phyloP scores from a whole-genome alignment of 1,140 invertebrate species.

The Tribolium madens region DNA sequence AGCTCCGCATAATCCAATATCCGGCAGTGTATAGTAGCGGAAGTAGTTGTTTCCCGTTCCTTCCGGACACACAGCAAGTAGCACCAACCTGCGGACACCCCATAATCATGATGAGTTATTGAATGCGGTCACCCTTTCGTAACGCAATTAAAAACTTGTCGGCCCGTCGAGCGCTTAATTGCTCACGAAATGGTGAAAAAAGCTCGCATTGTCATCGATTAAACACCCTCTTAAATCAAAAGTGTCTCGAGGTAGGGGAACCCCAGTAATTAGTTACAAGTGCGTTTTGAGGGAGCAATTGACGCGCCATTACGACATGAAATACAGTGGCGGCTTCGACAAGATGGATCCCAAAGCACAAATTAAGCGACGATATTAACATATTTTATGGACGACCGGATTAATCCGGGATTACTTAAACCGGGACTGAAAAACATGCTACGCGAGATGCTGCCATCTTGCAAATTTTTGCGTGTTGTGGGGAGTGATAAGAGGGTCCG shows the following conservation, averaged over 20 bases:
- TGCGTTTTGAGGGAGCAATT: neutral
- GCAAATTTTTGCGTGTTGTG: neutral
- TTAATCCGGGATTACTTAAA: slow-evolving; percentile 1
- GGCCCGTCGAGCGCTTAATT: neutral
- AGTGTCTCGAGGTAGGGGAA: neutral
- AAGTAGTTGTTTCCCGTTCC: slow-evolving; percentile 27
- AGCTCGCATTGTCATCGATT: neutral
- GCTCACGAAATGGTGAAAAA: slow-evolving; percentile 5
- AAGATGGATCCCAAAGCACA: slow-evolving; percentile 23
- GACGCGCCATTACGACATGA: neutral
- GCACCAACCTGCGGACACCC: neutral
- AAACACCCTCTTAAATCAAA: neutral
- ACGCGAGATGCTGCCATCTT: neutral
- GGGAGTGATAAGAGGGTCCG: neutral
- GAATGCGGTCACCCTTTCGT: neutral
- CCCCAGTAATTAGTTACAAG: no score
- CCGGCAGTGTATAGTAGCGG: neutral
- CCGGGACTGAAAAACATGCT: neutral
- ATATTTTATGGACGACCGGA: slow-evolving; percentile 24
- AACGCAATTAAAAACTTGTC: slow-evolving; percentile 27
- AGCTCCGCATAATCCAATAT: slow-evolving; percentile 31
- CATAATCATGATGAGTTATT: neutral
- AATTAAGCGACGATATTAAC: slow-evolving; percentile 28
- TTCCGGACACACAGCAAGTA: neutral
- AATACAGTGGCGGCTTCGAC: slow-evolving; percentile 7